A percentile compares a stretch with the other conserved stretches of the same genome.
These are phyloP conservation scores for Vollenhovia emeryi DNA, from an alignment of 1,140 invertebrate genomes.

Conservation along the genomic window DNA sequence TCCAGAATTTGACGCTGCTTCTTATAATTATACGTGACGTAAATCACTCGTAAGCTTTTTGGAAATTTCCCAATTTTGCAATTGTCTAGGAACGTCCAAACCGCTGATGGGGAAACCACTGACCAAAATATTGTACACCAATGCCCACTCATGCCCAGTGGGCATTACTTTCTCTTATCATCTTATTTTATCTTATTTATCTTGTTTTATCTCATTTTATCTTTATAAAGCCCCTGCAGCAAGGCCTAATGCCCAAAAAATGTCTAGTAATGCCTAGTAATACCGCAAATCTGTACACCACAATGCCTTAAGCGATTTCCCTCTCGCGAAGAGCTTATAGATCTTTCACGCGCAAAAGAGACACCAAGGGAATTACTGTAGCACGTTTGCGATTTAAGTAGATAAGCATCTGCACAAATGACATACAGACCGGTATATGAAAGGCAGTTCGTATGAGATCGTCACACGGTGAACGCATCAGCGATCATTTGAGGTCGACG, in stretches of 20 bases:
- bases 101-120: too few relatives aligned
- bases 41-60: background rate
- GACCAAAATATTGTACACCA: too few relatives aligned
- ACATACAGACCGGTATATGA: background rate
- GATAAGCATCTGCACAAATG: background rate
- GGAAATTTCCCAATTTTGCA: background rate
- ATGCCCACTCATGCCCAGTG: too few relatives aligned
- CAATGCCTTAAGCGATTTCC: too few relatives aligned
- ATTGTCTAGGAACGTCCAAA: background rate
- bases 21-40: background rate
- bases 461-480: constrained; percentile 13
- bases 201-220: too few relatives aligned
- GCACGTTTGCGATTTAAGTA: background rate
- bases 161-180: too few relatives aligned
- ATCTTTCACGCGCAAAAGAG: background rate
- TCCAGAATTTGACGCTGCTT: background rate
- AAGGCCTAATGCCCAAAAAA: too few relatives aligned
- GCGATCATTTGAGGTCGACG: constrained; percentile 12
- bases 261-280: too few relatives aligned
- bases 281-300: too few relatives aligned
- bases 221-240: too few relatives aligned
- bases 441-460: background rate
- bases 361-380: background rate
- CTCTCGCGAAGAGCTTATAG: background rate
- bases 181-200: too few relatives aligned